Conservation (phyloP, 1,140 invertebrate species). For the Dreissena rostriformis region DNA sequence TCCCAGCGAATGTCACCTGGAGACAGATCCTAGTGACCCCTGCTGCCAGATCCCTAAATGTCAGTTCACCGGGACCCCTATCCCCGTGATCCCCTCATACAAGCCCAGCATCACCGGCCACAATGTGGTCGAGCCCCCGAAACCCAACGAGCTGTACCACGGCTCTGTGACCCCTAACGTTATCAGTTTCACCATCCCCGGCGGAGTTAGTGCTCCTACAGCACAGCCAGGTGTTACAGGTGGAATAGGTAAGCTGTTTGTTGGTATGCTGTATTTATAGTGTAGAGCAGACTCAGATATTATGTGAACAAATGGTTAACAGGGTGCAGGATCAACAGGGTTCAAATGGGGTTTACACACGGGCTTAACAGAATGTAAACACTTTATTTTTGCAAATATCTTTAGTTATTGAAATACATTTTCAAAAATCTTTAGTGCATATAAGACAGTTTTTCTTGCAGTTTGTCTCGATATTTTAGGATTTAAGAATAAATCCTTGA, state of each 20-base stretch:
- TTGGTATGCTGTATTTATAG: too few relatives aligned
- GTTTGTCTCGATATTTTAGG: too few relatives aligned
- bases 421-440: too few relatives aligned
- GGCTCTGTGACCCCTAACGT: constrained; percentile 47
- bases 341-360: too few relatives aligned
- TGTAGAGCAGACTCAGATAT: too few relatives aligned
- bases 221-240: constrained; percentile 33
- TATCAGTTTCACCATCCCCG: neutral
- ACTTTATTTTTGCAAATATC: too few relatives aligned
- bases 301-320: too few relatives aligned
- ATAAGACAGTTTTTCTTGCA: too few relatives aligned
- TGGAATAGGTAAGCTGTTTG: constrained; percentile 53
- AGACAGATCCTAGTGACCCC: constrained; percentile 63
- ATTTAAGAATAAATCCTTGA: too few relatives aligned
- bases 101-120: constrained; percentile 40
- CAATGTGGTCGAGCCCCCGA: constrained; percentile 58
- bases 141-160: constrained; percentile 42
- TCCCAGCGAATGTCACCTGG: constrained; percentile 59
- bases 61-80: constrained; percentile 53
- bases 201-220: constrained; percentile 28
- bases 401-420: too few relatives aligned
- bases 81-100: constrained; percentile 59
- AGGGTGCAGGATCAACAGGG: too few relatives aligned
- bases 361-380: too few relatives aligned
- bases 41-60: constrained; percentile 67